Base-by-base conservation (phyloP, 1,140 invertebrate species). In the Trachymyrmex septentrionalis region DNA sequence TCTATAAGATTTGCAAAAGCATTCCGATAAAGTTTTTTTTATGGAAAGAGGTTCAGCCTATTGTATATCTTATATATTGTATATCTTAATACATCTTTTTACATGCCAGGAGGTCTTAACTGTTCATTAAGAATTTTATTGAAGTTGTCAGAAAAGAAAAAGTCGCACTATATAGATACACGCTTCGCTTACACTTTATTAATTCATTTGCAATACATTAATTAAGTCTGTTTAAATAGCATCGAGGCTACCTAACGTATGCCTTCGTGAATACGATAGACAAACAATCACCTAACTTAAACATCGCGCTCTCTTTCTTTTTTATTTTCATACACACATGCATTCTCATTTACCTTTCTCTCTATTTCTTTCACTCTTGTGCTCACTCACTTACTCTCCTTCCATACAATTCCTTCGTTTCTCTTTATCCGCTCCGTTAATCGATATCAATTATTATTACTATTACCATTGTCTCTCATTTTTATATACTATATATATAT, bases 191-290 rank as follows among this genome's bases (percentile, higher is more conserved):
- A 94, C 93, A 95, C 91, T 95, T 95, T 95, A 95, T 95, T 95
- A 93, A 95, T 95, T 94, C 92, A 93, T 95, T 95, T 94, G 93
- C 92, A 93, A 94, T 95, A 95, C 94, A 95, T 94, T 95, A 95
- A 95, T 95, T 95, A 95, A 95, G 94, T 95, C 93, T 94, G 94
- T 95, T 95, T 95, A 95, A 95, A 94, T 95, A 95, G 93, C 94
- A 93, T 94, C 92, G 91, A 93, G 92, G 91, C 90, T 93, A 93
- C 94, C 93, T 95, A 94, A 86, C 88, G 93, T 92, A 93, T 91
- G 91, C 93, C 92, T 91, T 92, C 90, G 92, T 94, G 94, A 93
- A 94, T 93, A 94, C 93, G 94, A 94, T 94, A 95, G 94, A 95
- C 94, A 95, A 94, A 95, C 94, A 95, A 94, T 94, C 93, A 95